Evolutionary conservation across 2,113 vertebrate species (phyloP).

Genomic region (Peucedramus taeniatus): DNA sequence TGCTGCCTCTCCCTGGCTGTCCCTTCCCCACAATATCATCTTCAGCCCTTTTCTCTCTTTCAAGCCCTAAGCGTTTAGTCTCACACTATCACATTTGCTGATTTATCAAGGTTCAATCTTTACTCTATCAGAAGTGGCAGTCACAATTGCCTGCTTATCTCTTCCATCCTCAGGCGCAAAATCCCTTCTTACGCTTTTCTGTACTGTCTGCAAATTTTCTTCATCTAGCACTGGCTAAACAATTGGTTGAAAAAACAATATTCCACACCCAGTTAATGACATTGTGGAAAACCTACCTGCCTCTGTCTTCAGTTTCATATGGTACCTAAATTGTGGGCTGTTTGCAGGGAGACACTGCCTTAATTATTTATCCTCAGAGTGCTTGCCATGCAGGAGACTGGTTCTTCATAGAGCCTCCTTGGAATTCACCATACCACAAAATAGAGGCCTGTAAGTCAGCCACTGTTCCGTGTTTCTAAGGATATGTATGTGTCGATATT

Average conservation of each 20-base stretch:
- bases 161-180: constrained; percentile 6
- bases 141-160: neutral
- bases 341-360: neutral
- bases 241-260: neutral
- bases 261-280: neutral
- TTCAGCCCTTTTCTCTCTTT: neutral
- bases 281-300: neutral
- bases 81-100: neutral
- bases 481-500: accelerated
- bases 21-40: neutral
- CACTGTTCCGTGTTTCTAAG: neutral
- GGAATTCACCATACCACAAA: neutral
- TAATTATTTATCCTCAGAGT: neutral
- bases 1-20: neutral
- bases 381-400: neutral
- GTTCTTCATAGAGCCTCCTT: neutral
- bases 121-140: neutral
- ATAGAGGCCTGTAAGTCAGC: neutral
- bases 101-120: neutral
- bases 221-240: neutral
- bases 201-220: neutral
- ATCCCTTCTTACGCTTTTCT: neutral
- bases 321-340: neutral
- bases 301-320: neutral
- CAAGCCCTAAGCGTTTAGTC: neutral